A percentile compares a stretch with the other conserved stretches of the same genome.
Evolutionary conservation across 2,888 invertebrate species (phyloP).

Genomic region (Pseudanteris insignis): DNA sequence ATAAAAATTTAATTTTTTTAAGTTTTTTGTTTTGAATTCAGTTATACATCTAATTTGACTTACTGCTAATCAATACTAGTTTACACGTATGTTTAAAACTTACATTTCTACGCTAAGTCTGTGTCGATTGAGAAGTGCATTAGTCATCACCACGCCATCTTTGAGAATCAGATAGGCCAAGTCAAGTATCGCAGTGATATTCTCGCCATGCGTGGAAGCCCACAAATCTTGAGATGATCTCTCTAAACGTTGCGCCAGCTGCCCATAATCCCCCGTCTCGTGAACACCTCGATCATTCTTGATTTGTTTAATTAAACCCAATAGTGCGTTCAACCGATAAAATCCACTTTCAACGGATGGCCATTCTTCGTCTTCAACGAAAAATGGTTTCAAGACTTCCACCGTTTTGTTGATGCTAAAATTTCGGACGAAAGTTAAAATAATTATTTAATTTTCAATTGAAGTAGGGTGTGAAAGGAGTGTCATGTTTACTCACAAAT

Average conservation of each 20-base stretch:
- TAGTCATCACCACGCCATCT: conserved; percentile 52
- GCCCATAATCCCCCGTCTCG: not conserved
- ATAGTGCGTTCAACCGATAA: conserved; percentile 50
- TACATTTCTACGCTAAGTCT: conserved; percentile 51
- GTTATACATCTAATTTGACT: no score
- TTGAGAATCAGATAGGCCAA: conserved; percentile 48
- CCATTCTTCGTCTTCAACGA: conserved; percentile 52
- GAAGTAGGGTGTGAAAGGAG: not conserved
- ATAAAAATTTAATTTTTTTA: no score
- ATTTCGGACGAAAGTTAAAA: conserved; percentile 3
- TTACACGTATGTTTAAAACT: no score
- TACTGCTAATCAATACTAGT: no score
- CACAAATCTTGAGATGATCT: conserved; percentile 3
- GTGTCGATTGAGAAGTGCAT: conserved; percentile 50
- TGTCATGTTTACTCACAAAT: conserved; percentile 51
- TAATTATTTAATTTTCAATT: not conserved
- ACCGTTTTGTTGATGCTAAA: conserved; percentile 54
- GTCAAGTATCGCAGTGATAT: conserved; percentile 53
- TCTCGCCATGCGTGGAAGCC: not conserved
- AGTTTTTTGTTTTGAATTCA: no score
- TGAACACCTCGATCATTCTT: conserved; percentile 11
- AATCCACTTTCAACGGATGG: conserved; percentile 48
- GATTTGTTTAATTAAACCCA: conserved; percentile 49
- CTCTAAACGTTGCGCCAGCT: conserved; percentile 6
- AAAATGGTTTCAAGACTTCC: conserved; percentile 52